A percentile compares a stretch with the other conserved stretches of the same genome.
These are phyloP conservation scores for Ellobium chinense DNA, from an alignment of 2,888 invertebrate genomes.

Conservation along the genomic window DNA sequence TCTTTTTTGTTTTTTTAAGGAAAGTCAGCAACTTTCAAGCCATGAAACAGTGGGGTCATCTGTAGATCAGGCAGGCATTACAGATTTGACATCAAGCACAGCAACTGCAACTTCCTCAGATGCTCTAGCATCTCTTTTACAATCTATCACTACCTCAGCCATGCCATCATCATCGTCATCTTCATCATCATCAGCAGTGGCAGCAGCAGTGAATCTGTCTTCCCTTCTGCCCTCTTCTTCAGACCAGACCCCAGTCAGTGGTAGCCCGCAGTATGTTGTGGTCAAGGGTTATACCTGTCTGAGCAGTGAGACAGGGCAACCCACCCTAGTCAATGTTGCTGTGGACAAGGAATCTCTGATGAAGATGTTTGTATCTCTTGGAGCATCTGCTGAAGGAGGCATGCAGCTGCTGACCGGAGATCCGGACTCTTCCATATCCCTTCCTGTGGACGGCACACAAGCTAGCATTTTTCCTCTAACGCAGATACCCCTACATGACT, in stretches of 20 bases:
- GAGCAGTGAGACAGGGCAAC: conserved; percentile 19
- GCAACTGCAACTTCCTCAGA: conserved; percentile 2
- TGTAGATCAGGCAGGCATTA: background rate
- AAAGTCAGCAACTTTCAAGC: background rate
- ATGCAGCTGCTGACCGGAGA: conserved; percentile 26
- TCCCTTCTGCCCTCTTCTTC: background rate
- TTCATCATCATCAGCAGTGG: background rate
- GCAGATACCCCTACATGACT: background rate
- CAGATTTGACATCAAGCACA: background rate
- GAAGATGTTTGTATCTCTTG: conserved; percentile 38
- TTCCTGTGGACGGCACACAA: conserved; percentile 17
- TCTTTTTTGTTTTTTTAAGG: background rate
- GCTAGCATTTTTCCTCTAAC: conserved; percentile 1
- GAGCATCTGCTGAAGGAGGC: conserved; percentile 5
- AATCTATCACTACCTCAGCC: background rate
- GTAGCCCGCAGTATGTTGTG: conserved; percentile 29
- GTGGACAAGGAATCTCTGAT: conserved; percentile 38
- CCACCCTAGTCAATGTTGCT: conserved; percentile 37
- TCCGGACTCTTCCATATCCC: conserved; percentile 15
- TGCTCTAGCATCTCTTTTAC: background rate
- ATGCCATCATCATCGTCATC: background rate
- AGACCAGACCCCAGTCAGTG: background rate
- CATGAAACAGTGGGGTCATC: background rate
- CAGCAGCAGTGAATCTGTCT: too few relatives aligned
- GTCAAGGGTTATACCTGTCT: conserved; percentile 40